Evolutionary conservation across 2,888 invertebrate genomes (phyloP).

Genomic region (Clepsis dumicolana): DNA sequence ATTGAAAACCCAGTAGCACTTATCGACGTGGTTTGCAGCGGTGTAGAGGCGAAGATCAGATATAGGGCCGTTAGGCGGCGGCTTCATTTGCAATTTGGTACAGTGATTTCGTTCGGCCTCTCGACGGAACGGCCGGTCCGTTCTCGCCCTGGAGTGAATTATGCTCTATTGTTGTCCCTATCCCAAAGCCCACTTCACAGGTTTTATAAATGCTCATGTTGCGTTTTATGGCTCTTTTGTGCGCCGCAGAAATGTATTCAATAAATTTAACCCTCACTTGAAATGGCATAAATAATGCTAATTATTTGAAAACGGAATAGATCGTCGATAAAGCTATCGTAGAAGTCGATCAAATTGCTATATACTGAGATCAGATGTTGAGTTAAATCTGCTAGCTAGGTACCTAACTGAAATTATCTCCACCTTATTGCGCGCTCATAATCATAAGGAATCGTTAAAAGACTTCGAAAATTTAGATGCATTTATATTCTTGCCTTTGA

Average conservation of each 20-base stretch:
- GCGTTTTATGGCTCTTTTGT: constrained; percentile 24
- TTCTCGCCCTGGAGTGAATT: constrained; percentile 59
- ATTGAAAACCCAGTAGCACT: constrained; percentile 33
- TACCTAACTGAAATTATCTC: too few species aligned
- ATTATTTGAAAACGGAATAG: background rate
- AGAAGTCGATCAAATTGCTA: too few species aligned
- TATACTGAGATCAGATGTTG: too few species aligned
- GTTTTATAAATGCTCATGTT: constrained; percentile 20
- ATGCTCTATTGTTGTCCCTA: constrained; percentile 68
- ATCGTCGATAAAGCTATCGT: background rate
- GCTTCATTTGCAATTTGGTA: constrained; percentile 77
- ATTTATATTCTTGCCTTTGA: constrained; percentile 2
- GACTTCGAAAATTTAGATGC: background rate
- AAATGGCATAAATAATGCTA: background rate
- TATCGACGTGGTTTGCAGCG: constrained; percentile 31
- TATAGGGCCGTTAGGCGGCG: constrained; percentile 48
- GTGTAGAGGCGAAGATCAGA: constrained; percentile 37
- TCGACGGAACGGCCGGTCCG: constrained; percentile 58
- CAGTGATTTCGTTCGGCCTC: constrained; percentile 72
- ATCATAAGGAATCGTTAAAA: too few species aligned
- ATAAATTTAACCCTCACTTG: background rate
- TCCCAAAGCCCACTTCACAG: constrained; percentile 26
- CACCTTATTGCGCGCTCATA: too few species aligned
- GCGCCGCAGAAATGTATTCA: constrained; percentile 21
- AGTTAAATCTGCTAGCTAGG: background rate